Conservation (phyloP, 2,888 invertebrate species). For the Rotaria sp. region DNA sequence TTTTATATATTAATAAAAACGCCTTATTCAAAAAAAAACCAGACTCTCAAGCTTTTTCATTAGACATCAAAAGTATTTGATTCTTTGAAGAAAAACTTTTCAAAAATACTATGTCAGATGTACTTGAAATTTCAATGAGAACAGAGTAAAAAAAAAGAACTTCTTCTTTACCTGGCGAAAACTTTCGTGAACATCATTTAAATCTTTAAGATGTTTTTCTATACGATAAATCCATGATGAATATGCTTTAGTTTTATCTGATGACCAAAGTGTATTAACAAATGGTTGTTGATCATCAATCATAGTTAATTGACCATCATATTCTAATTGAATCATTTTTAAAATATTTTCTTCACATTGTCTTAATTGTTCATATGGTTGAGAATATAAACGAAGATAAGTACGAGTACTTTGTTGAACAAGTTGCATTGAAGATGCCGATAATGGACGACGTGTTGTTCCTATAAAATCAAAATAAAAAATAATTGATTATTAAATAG, state of each 20-base stretch:
- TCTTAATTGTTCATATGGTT: conserved; percentile 1
- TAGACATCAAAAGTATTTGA: too few relatives aligned
- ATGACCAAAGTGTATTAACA: conserved; percentile 22
- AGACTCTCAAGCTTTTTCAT: too few relatives aligned
- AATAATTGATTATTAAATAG: background rate
- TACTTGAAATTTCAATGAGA: too few relatives aligned
- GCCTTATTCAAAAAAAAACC: too few relatives aligned
- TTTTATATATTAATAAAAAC: too few relatives aligned
- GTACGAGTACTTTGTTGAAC: background rate
- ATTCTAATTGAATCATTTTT: background rate
- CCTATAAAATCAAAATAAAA: background rate
- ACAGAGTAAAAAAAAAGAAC: background rate
- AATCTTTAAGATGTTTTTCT: background rate
- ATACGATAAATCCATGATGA: background rate
- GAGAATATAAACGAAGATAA: conserved; percentile 2
- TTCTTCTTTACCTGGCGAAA: background rate
- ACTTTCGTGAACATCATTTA: background rate
- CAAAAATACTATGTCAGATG: too few relatives aligned
- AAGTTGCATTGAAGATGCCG: background rate
- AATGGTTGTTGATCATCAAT: background rate
- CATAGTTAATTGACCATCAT: background rate
- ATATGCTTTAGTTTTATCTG: background rate
- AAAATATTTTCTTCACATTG: conserved; percentile 3
- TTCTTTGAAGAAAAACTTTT: too few relatives aligned
- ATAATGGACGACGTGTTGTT: background rate